These are phyloP conservation scores for Nibea coibor DNA, from an alignment of 2,113 vertebrate species.

Conservation along the genomic window DNA sequence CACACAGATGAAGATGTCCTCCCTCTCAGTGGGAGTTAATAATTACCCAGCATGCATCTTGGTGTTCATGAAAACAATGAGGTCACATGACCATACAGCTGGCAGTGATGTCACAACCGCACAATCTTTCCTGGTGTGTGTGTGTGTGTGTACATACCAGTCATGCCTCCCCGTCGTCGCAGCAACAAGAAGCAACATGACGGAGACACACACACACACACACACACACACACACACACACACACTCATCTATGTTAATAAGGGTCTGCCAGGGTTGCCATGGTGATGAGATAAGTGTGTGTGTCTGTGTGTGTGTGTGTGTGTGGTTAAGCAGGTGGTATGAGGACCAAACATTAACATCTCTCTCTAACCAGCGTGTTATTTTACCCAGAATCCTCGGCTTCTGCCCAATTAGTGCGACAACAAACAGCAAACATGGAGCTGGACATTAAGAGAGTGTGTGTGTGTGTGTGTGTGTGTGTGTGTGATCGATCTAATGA, in stretches of 20 bases:
- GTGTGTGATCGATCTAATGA: no score
- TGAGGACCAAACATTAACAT: conserved; percentile 39
- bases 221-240: conserved; percentile 16
- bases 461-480: no score
- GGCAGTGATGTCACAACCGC: conserved; percentile 59
- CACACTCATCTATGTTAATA: conserved; percentile 29
- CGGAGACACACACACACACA: background rate
- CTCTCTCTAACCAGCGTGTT: background rate
- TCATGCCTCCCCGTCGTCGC: conserved; percentile 37
- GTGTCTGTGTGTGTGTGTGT: conserved; percentile 1
- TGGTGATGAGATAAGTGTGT: conserved; percentile 22
- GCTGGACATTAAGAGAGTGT: background rate
- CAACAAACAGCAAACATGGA: background rate
- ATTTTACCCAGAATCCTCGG: conserved; percentile 20
- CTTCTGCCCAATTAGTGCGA: background rate
- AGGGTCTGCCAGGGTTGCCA: conserved; percentile 5
- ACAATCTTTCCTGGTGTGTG: conserved; percentile 54
- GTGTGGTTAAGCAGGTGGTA: conserved; percentile 29
- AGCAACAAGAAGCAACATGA: conserved; percentile 62
- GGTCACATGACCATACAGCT: conserved; percentile 67
- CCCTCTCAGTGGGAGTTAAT: conserved; percentile 35
- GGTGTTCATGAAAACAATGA: conserved; percentile 40
- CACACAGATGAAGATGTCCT: conserved; percentile 19
- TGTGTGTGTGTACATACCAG: conserved; percentile 36
- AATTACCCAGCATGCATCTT: conserved; percentile 67